Percentiles rank a stretch among this genome's conserved stretches.
Evolutionary conservation across 2,888 invertebrate genomes (phyloP).

Genomic region (Lottia gigantea): DNA sequence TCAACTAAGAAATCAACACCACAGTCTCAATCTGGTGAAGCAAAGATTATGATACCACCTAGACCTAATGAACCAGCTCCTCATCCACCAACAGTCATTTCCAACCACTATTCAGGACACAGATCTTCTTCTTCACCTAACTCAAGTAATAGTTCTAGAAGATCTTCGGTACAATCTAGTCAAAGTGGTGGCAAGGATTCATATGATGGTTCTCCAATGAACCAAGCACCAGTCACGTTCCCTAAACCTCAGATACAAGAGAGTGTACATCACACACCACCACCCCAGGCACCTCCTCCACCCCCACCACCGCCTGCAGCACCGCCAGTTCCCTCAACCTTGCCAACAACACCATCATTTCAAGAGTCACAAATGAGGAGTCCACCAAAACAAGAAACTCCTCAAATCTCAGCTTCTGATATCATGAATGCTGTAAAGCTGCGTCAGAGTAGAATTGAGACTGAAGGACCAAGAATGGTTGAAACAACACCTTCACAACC

Average conservation of each 20-base stretch:
- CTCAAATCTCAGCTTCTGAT: slow-evolving; percentile 40
- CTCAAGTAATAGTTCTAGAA: slow-evolving; percentile 33
- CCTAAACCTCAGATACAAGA: slow-evolving; percentile 1
- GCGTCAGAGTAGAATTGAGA: slow-evolving; percentile 52
- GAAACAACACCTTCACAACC: slow-evolving; percentile 18
- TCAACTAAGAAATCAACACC: slow-evolving; percentile 28
- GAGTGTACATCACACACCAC: slow-evolving; percentile 29
- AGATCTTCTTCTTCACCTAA: slow-evolving; percentile 10
- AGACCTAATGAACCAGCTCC: slow-evolving; percentile 45
- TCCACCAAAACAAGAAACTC: slow-evolving; percentile 9
- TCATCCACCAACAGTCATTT: slow-evolving; percentile 12
- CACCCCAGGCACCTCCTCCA: slow-evolving; percentile 24
- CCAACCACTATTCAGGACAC: background rate
- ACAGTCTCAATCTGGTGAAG: slow-evolving; percentile 27
- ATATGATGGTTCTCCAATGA: slow-evolving; percentile 12
- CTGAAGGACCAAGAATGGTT: slow-evolving; percentile 43
- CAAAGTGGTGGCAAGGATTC: slow-evolving; percentile 23
- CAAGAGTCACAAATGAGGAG: slow-evolving; percentile 16
- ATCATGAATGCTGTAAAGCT: slow-evolving; percentile 60
- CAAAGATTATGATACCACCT: slow-evolving; percentile 39
- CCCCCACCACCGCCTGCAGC: slow-evolving; percentile 23
- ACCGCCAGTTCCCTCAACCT: slow-evolving; percentile 25
- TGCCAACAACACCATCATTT: slow-evolving; percentile 21
- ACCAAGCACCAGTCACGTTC: slow-evolving; percentile 14
- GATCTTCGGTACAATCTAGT: slow-evolving; percentile 33